A percentile compares a stretch with the other conserved stretches of the same genome.
Conservation (phyloP, 1,140 invertebrate genomes). For the Chrysomallon squamiferum region DNA sequence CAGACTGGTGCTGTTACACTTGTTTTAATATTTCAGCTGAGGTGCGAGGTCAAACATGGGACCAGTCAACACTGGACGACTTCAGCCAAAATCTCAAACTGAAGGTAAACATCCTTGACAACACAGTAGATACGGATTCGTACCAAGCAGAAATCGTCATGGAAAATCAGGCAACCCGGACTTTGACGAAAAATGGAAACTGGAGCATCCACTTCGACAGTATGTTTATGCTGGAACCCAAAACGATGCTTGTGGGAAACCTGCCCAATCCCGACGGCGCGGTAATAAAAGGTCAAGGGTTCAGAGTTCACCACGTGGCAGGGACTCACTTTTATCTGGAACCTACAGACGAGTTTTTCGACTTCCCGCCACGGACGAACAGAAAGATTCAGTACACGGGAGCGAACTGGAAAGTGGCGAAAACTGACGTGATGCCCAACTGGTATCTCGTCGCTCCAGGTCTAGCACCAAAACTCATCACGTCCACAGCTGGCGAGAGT, state of each 20-base stretch:
- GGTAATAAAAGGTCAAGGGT: neutral
- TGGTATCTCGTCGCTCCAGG: constrained; percentile 35
- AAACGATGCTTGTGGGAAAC: neutral
- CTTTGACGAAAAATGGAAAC: neutral
- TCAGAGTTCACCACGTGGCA: neutral
- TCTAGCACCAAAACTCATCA: constrained; percentile 23
- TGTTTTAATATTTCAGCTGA: neutral
- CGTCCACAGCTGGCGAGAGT: constrained; percentile 29
- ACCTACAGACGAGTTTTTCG: neutral
- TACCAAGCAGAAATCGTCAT: neutral
- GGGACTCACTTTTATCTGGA: constrained; percentile 1
- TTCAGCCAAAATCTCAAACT: neutral
- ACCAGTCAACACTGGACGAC: neutral
- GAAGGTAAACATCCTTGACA: neutral
- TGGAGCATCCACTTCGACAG: constrained; percentile 1
- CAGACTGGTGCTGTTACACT: no score
- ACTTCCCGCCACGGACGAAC: neutral
- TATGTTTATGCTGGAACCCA: neutral
- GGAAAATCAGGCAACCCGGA: neutral
- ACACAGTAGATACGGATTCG: neutral
- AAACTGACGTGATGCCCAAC: constrained; percentile 44
- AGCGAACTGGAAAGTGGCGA: constrained; percentile 37
- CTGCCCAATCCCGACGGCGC: neutral
- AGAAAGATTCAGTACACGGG: constrained; percentile 16
- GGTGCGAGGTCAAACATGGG: neutral